Evolutionary conservation across 2,113 vertebrate species (phyloP).

Genomic region (Oreochromis spilurus): DNA sequence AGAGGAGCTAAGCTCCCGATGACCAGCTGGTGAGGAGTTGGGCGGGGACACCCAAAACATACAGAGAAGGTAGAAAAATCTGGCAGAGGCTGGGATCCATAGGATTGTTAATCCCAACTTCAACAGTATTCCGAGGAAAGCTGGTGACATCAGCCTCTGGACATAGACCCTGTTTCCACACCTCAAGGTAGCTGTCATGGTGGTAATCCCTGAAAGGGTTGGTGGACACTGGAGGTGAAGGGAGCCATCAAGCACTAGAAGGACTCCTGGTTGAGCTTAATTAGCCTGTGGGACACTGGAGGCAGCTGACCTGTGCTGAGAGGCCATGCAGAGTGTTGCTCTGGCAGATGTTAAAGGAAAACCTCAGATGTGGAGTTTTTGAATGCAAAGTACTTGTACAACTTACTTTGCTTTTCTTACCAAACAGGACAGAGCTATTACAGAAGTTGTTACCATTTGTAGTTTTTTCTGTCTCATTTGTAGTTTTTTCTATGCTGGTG

Average conservation of each 20-base stretch:
- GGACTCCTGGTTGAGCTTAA: not conserved
- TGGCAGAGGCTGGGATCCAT: not conserved
- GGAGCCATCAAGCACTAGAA: not conserved
- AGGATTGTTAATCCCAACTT: not conserved
- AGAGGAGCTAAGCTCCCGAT: not conserved
- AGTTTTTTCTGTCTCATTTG: not conserved
- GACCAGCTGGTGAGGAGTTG: not conserved
- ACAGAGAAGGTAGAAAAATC: not conserved
- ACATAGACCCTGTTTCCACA: not conserved
- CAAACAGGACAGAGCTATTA: not conserved
- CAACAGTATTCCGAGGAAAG: not conserved
- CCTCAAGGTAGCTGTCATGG: not conserved
- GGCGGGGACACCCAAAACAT: not conserved
- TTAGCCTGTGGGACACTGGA: not conserved
- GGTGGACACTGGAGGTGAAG: not conserved
- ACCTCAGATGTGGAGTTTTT: not conserved
- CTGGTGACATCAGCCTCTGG: not conserved
- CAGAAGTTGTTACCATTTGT: not conserved
- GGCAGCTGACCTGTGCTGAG: not conserved
- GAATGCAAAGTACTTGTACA: not conserved
- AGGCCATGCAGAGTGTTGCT: not conserved
- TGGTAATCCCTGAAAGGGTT: not conserved
- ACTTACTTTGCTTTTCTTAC: not conserved
- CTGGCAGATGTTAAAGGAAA: not conserved
- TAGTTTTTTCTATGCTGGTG: not conserved